Evolutionary conservation across 2,888 invertebrate species (phyloP).

Genomic region (Drosophila kanekoi): DNA sequence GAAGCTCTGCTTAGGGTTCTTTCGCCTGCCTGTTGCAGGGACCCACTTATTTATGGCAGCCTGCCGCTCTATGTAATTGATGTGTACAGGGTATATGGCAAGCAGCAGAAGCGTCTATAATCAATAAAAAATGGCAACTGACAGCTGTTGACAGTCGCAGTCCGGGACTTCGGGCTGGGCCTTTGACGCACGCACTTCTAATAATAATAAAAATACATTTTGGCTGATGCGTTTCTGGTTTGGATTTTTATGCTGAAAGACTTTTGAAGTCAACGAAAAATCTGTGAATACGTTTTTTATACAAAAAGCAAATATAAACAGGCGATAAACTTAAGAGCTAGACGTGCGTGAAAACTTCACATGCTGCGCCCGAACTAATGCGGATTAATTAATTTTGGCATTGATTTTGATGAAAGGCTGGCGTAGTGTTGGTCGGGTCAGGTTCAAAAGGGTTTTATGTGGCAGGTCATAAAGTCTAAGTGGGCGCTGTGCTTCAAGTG

Average conservation of each 20-base stretch:
- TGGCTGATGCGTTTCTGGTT: constrained; percentile 1
- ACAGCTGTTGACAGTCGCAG: constrained; percentile 41
- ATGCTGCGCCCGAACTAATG: constrained; percentile 30
- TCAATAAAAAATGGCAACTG: constrained; percentile 39
- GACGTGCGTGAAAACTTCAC: background rate
- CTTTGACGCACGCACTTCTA: constrained; percentile 28
- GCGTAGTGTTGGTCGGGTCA: constrained; percentile 19
- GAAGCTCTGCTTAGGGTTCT: too few species aligned
- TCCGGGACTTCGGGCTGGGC: constrained; percentile 23
- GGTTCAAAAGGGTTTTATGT: constrained; percentile 67
- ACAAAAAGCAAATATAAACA: background rate
- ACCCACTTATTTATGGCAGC: background rate
- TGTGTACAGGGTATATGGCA: constrained; percentile 7
- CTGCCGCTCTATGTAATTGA: background rate
- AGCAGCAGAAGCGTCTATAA: constrained; percentile 6
- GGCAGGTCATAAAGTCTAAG: constrained; percentile 62
- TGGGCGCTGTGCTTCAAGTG: constrained; percentile 38
- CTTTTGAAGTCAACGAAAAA: background rate
- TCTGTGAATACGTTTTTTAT: background rate
- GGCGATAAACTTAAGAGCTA: background rate
- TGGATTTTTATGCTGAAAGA: constrained; percentile 5
- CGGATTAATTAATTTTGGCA: constrained; percentile 64
- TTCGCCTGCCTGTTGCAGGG: too few species aligned
- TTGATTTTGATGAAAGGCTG: constrained; percentile 49
- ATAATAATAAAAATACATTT: constrained; percentile 24